Percentiles rank a stretch among this genome's conserved stretches.
These are phyloP conservation scores for Rhorus exstirpatorius DNA, from an alignment of 2,888 invertebrate species.

Conservation along the genomic window DNA sequence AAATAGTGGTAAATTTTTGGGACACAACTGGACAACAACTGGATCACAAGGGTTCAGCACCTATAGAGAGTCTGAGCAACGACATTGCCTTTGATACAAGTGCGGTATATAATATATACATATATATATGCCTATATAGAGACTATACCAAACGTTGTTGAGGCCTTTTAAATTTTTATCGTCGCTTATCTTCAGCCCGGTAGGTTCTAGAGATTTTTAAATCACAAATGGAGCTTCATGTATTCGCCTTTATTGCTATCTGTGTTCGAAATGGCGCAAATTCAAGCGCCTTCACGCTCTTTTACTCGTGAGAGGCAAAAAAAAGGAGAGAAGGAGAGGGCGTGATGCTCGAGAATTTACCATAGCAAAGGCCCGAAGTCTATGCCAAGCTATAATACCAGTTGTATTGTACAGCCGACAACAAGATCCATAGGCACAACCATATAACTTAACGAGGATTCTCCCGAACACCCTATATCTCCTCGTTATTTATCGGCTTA, in stretches of 20 bases:
- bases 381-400: background rate
- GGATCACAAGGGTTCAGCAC: too few relatives aligned
- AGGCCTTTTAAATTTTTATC: constrained; percentile 10
- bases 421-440: constrained; percentile 39
- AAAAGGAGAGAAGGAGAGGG: constrained; percentile 9
- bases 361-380: background rate
- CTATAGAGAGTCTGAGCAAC: background rate
- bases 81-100: background rate
- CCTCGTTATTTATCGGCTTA: constrained; percentile 52
- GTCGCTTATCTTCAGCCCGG: constrained; percentile 50
- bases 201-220: constrained; percentile 21
- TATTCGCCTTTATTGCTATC: constrained; percentile 10
- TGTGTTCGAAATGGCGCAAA: constrained; percentile 13
- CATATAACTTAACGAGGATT: constrained; percentile 59
- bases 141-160: background rate
- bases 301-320: constrained; percentile 63
- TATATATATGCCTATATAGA: background rate
- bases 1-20: too few relatives aligned
- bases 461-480: constrained; percentile 47
- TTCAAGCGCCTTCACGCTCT: constrained; percentile 29
- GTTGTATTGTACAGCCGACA: constrained; percentile 12
- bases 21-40: too few relatives aligned
- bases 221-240: background rate
- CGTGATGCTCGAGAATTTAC: background rate
- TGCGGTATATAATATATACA: background rate